These are phyloP conservation scores for Todiramphus saurophagus DNA, from an alignment of 2,113 vertebrate species.

Conservation along the genomic window DNA sequence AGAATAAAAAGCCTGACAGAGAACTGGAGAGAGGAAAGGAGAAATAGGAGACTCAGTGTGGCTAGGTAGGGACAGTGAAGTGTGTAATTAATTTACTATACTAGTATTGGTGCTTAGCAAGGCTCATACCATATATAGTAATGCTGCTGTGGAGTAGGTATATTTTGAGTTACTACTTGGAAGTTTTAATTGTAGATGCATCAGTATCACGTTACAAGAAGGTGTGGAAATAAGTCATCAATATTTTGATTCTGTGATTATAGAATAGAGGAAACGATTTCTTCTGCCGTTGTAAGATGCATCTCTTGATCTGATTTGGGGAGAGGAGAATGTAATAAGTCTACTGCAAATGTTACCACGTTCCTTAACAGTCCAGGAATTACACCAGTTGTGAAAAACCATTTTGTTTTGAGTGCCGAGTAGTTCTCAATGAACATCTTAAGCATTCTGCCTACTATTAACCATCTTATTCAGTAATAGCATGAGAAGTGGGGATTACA, in stretches of 20 bases:
- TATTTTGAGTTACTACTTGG: neutral
- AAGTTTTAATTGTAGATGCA: neutral
- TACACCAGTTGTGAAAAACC: neutral
- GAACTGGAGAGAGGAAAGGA: neutral
- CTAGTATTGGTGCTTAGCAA: neutral
- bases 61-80: too few relatives aligned
- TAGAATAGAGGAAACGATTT: neutral
- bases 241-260: neutral
- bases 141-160: neutral
- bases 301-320: neutral
- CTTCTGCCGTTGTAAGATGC: neutral
- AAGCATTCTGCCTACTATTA: neutral
- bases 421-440: neutral
- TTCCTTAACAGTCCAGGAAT: neutral
- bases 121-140: neutral
- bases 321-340: neutral
- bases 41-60: fast-evolving
- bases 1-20: neutral
- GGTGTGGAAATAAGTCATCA: neutral
- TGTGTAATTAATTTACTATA: neutral
- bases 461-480: neutral
- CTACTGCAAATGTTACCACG: neutral
- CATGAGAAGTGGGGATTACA: neutral
- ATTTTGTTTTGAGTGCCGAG: neutral
- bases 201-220: neutral